Evolutionary conservation across 2,888 invertebrate genomes (phyloP).

Genomic region (Tubiluchus corallicola): DNA sequence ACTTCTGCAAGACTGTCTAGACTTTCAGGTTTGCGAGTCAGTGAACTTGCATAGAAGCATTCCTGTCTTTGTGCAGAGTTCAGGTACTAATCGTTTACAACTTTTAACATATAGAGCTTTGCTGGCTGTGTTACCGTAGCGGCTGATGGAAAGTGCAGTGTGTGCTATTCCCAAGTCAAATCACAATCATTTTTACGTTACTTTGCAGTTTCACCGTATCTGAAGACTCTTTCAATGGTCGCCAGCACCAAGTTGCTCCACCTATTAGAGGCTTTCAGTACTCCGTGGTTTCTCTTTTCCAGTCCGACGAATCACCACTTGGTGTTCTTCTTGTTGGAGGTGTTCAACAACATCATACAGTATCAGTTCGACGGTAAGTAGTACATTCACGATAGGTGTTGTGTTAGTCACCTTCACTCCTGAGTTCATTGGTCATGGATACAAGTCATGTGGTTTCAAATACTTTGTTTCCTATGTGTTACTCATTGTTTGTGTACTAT

Average conservation of each 20-base stretch:
- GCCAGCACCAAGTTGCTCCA: constrained; percentile 92
- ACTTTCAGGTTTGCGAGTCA: too few relatives aligned
- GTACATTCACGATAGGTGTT: too few relatives aligned
- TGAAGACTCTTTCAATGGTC: constrained; percentile 97
- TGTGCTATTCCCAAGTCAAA: background rate
- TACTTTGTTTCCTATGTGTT: constrained; percentile 5
- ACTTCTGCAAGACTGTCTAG: too few relatives aligned
- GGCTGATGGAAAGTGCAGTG: too few relatives aligned
- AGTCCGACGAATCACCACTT: constrained; percentile 91
- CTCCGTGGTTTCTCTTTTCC: constrained; percentile 96
- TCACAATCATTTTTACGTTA: constrained; percentile 8
- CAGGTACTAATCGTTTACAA: too few relatives aligned
- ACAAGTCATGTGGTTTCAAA: constrained; percentile 9
- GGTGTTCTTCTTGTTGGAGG: constrained; percentile 92
- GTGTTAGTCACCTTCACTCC: background rate
- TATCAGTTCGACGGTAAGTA: constrained; percentile 82
- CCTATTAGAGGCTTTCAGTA: constrained; percentile 90
- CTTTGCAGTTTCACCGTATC: constrained; percentile 73
- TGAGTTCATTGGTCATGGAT: background rate
- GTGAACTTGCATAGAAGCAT: too few relatives aligned
- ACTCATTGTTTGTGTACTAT: background rate
- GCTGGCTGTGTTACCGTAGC: too few relatives aligned
- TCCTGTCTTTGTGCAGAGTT: too few relatives aligned
- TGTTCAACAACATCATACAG: constrained; percentile 99
- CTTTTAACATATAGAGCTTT: too few relatives aligned